Conservation (phyloP, 2,888 invertebrate genomes). For the Drosophila prostipennis region DNA sequence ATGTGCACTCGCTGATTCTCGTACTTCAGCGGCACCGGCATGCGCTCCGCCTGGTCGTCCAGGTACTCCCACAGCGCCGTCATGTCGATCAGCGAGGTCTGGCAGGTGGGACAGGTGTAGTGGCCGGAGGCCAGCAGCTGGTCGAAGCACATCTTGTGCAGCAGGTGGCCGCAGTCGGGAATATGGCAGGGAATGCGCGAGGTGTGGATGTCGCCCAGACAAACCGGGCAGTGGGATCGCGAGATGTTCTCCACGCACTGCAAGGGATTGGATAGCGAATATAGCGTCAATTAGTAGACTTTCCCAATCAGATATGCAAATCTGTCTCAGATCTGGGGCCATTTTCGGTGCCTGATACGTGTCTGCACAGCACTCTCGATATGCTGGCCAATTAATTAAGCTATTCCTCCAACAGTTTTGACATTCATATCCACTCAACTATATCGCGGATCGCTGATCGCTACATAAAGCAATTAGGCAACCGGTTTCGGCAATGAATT, state of each 20-base stretch:
- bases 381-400: conserved; percentile 30
- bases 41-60: conserved; percentile 92
- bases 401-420: conserved; percentile 14
- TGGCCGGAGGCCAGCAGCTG: conserved; percentile 90
- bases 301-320: not conserved
- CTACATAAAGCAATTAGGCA: conserved; percentile 31
- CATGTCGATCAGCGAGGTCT: conserved; percentile 95
- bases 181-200: conserved; percentile 95
- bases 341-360: conserved; percentile 34
- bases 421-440: conserved; percentile 45
- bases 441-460: conserved; percentile 31
- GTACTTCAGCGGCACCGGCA: conserved; percentile 94
- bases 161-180: conserved; percentile 94
- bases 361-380: conserved; percentile 17
- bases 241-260: conserved; percentile 96
- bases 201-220: conserved; percentile 95
- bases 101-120: conserved; percentile 95
- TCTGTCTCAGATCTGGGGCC: conserved; percentile 2
- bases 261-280: conserved; percentile 56
- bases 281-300: conserved; percentile 15
- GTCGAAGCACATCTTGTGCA: conserved; percentile 94
- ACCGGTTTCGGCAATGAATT: conserved; percentile 39
- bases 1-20: conserved; percentile 92
- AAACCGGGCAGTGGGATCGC: conserved; percentile 94
- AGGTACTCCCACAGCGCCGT: conserved; percentile 89